Evolutionary conservation across 1,140 invertebrate species (phyloP).

Genomic region (Drosophila sucinea): DNA sequence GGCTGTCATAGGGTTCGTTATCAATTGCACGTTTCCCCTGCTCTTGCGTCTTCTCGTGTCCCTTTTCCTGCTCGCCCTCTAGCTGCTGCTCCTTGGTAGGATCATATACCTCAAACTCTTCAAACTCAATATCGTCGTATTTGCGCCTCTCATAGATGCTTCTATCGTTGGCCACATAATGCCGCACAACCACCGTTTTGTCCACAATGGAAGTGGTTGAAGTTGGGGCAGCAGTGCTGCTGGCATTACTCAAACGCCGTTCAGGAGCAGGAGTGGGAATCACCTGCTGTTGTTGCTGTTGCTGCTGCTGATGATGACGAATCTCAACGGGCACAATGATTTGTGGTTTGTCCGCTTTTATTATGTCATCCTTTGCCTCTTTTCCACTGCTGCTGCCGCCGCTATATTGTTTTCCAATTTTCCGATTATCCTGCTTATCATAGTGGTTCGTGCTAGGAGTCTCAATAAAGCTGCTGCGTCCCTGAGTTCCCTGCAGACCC

Average conservation of each 20-base stretch:
- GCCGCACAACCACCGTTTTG: slow-evolving; percentile 73
- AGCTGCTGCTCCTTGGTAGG: slow-evolving; percentile 61
- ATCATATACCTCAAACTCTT: slow-evolving; percentile 89
- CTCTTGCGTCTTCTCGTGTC: neutral
- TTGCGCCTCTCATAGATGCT: slow-evolving; percentile 85
- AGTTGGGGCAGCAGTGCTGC: slow-evolving; percentile 43
- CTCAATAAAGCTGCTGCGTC: slow-evolving; percentile 10
- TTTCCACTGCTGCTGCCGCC: neutral
- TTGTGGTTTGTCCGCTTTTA: slow-evolving; percentile 51
- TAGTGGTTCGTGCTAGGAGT: slow-evolving; percentile 25
- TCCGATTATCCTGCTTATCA: slow-evolving; percentile 41
- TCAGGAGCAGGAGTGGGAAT: slow-evolving; percentile 30
- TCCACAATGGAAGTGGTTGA: slow-evolving; percentile 56
- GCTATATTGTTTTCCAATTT: slow-evolving; percentile 64
- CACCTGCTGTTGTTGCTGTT: slow-evolving; percentile 18
- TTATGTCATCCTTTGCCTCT: slow-evolving; percentile 15
- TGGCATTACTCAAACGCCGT: slow-evolving; percentile 63
- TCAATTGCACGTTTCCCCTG: slow-evolving; percentile 41
- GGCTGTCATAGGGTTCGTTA: slow-evolving; percentile 72
- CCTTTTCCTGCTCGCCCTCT: slow-evolving; percentile 29
- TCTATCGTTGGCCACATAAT: slow-evolving; percentile 83
- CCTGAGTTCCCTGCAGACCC: slow-evolving; percentile 10
- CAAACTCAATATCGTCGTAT: slow-evolving; percentile 92
- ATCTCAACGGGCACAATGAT: slow-evolving; percentile 76
- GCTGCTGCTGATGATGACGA: slow-evolving; percentile 38